Conservation (phyloP, 2,113 vertebrate species). For the Strix aluco region DNA sequence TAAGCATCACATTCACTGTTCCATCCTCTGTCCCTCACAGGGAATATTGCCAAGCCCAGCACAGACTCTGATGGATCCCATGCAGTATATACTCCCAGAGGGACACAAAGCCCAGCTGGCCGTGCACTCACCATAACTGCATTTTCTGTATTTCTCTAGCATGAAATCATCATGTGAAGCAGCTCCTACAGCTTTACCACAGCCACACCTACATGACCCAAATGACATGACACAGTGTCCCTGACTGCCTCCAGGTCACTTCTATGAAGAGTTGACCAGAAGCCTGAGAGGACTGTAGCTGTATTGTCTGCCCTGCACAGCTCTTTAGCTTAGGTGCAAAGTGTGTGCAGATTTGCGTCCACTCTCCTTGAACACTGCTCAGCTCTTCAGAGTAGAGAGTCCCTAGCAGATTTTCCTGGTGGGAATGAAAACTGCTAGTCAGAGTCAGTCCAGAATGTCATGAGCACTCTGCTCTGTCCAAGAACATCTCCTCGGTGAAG, state of each 20-base stretch:
- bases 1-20: background rate
- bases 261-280: background rate
- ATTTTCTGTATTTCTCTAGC: background rate
- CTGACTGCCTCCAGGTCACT: background rate
- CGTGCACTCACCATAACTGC: background rate
- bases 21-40: background rate
- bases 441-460: background rate
- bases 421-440: background rate
- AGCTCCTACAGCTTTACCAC: background rate
- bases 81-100: background rate
- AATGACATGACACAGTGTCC: background rate
- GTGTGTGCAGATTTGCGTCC: rapidly evolving
- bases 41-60: background rate
- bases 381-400: background rate
- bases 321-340: background rate
- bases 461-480: background rate
- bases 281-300: background rate
- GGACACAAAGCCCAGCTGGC: background rate
- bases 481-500: background rate
- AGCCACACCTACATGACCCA: background rate
- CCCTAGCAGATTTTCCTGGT: background rate
- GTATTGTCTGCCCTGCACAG: background rate
- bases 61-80: background rate
- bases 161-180: background rate
- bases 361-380: background rate